Evolutionary conservation across 2,113 vertebrate genomes (phyloP), one percentile per base, ranked within the genome.

Genomic region (Dipodomys stephensi): DNA sequence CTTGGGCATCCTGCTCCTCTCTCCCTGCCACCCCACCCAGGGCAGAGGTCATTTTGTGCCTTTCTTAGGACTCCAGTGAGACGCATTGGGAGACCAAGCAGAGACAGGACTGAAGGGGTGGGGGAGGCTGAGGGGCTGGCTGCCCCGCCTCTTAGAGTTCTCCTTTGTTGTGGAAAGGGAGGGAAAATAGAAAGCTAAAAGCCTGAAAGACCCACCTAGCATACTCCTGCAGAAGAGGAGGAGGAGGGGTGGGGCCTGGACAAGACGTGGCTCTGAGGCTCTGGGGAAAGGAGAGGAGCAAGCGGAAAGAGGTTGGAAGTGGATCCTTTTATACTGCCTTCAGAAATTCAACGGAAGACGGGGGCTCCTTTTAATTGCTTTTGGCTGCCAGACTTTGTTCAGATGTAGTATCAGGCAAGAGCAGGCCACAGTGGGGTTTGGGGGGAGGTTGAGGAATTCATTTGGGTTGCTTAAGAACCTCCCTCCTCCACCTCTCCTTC

Each of bases 321-420:
- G 79, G 62, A 12, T 85, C 82, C 35, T 25, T 72, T 85, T 27
- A 84, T 79, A 77, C 20, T 53, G 84, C 84, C 89, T 67, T 25
- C 74, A 88, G 93, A 89, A 78, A 94, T 76, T 92, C 93, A 67
- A 53, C 57, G 46, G 18, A 72, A 93, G 93, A 87, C 57, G 35
- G 62, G 49, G 57, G 68, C 69, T 93, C 82, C 62, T 93, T 93
- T 94, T 92, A 95, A 95, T 92, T 92, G 92, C 88, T 89, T 86
- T 87, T 90, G 82, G 92, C 88, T 2, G n/a, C 90, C 60, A 94
- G 87, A 60, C 76, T 62, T 87, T 88, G 87, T 96, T 76, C 93
- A 81, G 91, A 60, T 85, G 60, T 46, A 81, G 83, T 87, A 85
- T 88, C 57, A 44, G 84, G 94, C 62, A 62, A 35, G 83, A 30